These are phyloP conservation scores for Luffia ferchaultella DNA, from an alignment of 2,888 invertebrate genomes.

Conservation along the genomic window DNA sequence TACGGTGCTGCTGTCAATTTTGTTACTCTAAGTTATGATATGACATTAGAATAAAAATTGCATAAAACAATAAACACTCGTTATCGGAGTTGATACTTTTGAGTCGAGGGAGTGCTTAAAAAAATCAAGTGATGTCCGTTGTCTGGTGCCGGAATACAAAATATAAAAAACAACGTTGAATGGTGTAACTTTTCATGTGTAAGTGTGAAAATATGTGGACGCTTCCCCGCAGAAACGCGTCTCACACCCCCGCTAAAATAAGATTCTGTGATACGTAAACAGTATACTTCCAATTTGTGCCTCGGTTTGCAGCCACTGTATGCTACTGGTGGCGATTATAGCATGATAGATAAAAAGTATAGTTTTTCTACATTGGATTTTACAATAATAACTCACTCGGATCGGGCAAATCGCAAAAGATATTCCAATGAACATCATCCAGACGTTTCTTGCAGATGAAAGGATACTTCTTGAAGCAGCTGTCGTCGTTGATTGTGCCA, in stretches of 20 bases:
- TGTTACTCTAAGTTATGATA: too few relatives aligned
- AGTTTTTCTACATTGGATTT: too few relatives aligned
- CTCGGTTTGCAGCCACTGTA: neutral
- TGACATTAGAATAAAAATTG: too few relatives aligned
- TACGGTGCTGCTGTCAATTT: too few relatives aligned
- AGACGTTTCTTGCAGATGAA: constrained; percentile 44
- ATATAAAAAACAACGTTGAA: too few relatives aligned
- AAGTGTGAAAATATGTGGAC: too few relatives aligned
- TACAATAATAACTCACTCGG: constrained; percentile 24
- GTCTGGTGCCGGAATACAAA: too few relatives aligned
- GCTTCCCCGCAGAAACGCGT: neutral
- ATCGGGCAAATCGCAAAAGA: constrained; percentile 32
- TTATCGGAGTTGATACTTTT: too few relatives aligned
- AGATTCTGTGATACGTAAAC: neutral
- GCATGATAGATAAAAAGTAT: neutral
- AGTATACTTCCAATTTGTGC: neutral
- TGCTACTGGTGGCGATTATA: neutral
- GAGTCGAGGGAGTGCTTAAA: too few relatives aligned
- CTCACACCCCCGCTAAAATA: neutral
- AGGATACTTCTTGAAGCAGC: constrained; percentile 26
- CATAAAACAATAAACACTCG: too few relatives aligned
- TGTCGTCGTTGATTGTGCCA: constrained; percentile 28
- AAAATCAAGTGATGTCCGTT: too few relatives aligned
- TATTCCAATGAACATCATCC: constrained; percentile 33
- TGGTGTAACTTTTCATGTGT: too few relatives aligned